Base-by-base conservation (phyloP, 2,797 vertebrate species). In the Darevskia nairensis region DNA sequence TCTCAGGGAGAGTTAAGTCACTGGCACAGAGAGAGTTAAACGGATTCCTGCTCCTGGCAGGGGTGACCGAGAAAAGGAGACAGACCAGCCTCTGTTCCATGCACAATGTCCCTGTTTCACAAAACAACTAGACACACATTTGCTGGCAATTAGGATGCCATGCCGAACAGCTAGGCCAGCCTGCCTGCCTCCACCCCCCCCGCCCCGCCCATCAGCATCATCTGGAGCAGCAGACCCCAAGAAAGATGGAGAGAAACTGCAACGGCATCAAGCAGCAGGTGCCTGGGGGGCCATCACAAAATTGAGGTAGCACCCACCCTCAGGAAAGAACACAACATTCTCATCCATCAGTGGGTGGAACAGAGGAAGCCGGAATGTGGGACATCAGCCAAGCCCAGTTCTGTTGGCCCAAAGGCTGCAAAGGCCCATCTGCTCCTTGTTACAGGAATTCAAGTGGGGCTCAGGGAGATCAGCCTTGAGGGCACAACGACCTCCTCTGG, bases 81-180 rank as follows among this genome's bases (percentile, higher is more conserved):
- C 94, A 95, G 94, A 93, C 90, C 77, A 19, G 50, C 55, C 91
- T 94, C 94, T 94, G 94, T 95, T 92, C 84, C 72, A 89, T 84
- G 91, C 94, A 96, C 94, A 96, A 95, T 94, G 85, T 2, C 90
- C 89, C 84, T 59, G 71, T 92, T 93, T 93, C 94, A 95, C 94
- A 93, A 95, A 95, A 90, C 92, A 85, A 64, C 80, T 15, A 35
- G 10, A 91, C 86, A 81, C 89, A 89, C 88, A 55, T 87, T 84
- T 13, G 32, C 35, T 6, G 66, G 80, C 80, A 66, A 25, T 75
- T 17, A 88, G 91, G 92, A 71, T 80, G 69, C 68, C 50, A 61
- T 29, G 15, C 27, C 3, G 35, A 61, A 39, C 13, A 25, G 69
- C 11, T 55, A n/a, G 69, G 66, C 66, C 66, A 69, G 23, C 66